These are phyloP conservation scores for Cuniculus paca DNA, from an alignment of 2,797 vertebrate genomes.

Conservation along the genomic window DNA sequence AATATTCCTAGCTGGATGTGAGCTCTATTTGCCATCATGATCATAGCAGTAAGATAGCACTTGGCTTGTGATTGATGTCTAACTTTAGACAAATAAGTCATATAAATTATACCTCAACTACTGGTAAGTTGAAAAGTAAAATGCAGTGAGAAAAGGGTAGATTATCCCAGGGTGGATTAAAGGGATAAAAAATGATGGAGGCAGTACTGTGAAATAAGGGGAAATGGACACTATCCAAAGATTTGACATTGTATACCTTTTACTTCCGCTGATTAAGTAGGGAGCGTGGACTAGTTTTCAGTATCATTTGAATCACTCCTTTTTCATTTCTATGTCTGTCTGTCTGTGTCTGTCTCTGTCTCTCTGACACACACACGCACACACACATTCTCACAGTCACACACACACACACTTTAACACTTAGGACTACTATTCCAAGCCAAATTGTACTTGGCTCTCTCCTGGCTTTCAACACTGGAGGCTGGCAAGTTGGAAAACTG, in stretches of 20 bases:
- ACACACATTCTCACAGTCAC: no score
- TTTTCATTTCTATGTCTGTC: background rate
- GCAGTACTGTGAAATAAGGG: background rate
- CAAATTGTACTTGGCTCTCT: conserved; percentile 70
- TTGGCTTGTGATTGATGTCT: conserved; percentile 36
- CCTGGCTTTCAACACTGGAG: conserved; percentile 56
- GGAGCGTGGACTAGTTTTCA: conserved; percentile 19
- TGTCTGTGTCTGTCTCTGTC: background rate
- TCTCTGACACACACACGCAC: background rate
- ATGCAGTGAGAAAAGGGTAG: background rate
- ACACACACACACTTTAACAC: background rate
- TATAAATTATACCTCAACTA: background rate
- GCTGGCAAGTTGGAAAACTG: conserved; percentile 71
- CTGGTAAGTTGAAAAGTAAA: conserved; percentile 42
- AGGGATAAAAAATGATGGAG: conserved; percentile 12
- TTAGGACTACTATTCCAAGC: conserved; percentile 67
- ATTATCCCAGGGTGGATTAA: background rate
- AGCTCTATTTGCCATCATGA: background rate
- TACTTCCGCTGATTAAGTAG: conserved; percentile 25
- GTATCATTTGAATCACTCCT: background rate
- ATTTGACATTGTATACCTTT: background rate
- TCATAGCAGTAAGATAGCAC: background rate
- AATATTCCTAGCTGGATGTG: conserved; percentile 15
- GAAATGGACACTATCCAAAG: background rate
- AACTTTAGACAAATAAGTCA: conserved; percentile 25